These are phyloP conservation scores for Drosophila suzukii DNA, from an alignment of 1,140 invertebrate genomes.

Conservation along the genomic window DNA sequence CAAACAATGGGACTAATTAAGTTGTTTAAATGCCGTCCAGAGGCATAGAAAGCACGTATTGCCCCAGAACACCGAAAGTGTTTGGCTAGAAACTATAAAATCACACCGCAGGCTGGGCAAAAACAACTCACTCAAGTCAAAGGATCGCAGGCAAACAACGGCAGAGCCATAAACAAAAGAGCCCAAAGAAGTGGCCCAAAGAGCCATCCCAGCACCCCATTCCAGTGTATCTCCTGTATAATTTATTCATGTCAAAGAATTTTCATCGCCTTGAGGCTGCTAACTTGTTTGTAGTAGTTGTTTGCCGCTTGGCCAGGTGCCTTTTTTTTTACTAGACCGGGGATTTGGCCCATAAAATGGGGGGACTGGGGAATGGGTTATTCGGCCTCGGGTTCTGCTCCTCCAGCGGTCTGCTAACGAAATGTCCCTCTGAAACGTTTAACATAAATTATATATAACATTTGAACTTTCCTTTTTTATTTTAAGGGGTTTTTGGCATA, in stretches of 20 bases:
- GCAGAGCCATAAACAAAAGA: slow-evolving; percentile 27
- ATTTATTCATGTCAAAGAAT: slow-evolving; percentile 78
- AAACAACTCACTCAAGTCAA: slow-evolving; percentile 42
- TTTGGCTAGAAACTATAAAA: slow-evolving; percentile 25
- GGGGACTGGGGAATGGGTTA: neutral
- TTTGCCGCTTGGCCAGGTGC: slow-evolving; percentile 57
- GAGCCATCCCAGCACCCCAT: slow-evolving; percentile 7
- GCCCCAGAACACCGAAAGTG: slow-evolving; percentile 3
- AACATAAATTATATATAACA: slow-evolving; percentile 74
- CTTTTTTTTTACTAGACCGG: slow-evolving; percentile 18
- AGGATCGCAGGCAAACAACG: slow-evolving; percentile 35
- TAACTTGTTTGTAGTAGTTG: slow-evolving; percentile 56
- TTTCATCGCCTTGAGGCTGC: slow-evolving; percentile 71
- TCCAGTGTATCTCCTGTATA: slow-evolving; percentile 40
- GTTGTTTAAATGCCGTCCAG: slow-evolving; percentile 21
- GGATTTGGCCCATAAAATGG: neutral
- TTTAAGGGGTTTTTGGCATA: slow-evolving; percentile 27
- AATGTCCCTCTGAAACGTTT: slow-evolving; percentile 67
- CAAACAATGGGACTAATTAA: slow-evolving; percentile 51
- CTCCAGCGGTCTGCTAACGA: slow-evolving; percentile 54
- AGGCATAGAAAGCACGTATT: neutral
- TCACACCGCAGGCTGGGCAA: slow-evolving; percentile 25
- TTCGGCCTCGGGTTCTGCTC: slow-evolving; percentile 2
- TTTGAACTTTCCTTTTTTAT: slow-evolving; percentile 37
- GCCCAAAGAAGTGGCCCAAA: slow-evolving; percentile 25